Evolutionary conservation across 2,888 invertebrate genomes (phyloP).

Genomic region (Trichopoda pennipes): DNA sequence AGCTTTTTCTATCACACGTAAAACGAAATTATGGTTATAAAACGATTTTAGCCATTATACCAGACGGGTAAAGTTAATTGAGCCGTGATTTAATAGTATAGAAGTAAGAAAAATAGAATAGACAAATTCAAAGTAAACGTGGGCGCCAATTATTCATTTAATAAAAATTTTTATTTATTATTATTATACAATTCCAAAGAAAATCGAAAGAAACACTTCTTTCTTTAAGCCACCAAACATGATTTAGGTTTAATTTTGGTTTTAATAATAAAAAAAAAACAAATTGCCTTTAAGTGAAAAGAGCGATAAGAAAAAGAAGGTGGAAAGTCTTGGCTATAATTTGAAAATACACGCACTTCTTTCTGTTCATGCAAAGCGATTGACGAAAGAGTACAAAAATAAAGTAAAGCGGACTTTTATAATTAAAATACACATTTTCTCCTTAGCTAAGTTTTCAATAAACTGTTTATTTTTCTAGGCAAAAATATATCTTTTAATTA

Average conservation of each 20-base stretch:
- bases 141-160: constrained; percentile 63
- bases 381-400: not conserved
- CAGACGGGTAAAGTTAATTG: constrained; percentile 1
- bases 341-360: constrained; percentile 26
- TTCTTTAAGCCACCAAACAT: constrained; percentile 17
- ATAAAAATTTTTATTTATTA: constrained; percentile 41
- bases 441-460: constrained; percentile 29
- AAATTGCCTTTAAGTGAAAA: not conserved
- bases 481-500: constrained; percentile 34
- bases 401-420: constrained; percentile 22
- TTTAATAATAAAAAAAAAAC: not conserved
- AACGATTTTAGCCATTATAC: constrained; percentile 1
- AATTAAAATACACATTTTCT: constrained; percentile 22
- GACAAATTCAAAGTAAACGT: constrained; percentile 53
- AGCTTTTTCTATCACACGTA: not conserved
- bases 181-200: constrained; percentile 23
- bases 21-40: not conserved
- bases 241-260: constrained; percentile 17
- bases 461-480: too few species aligned
- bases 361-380: not conserved
- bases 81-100: constrained; percentile 7
- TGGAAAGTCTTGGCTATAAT: constrained; percentile 22
- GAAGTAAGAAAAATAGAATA: constrained; percentile 9
- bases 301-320: not conserved
- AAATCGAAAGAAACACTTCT: constrained; percentile 22